Evolutionary conservation across 2,113 vertebrate genomes (phyloP), one percentile per base, ranked within the genome.

Genomic region (Oophaga pumilio): DNA sequence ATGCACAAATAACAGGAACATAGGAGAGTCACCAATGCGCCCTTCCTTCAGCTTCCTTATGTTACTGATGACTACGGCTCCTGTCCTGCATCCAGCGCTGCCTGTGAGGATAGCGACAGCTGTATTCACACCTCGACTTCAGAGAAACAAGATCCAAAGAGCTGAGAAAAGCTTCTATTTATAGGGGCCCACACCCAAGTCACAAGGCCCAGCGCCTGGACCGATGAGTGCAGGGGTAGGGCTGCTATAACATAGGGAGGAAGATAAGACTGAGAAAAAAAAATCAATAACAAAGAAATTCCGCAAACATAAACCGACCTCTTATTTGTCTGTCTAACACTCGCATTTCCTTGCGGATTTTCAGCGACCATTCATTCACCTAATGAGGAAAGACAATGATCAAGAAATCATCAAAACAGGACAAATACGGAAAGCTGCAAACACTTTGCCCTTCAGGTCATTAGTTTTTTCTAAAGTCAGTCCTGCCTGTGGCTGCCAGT

Each of bases 261-360:
- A 20, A 62, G 17, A 13, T 1, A 62, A 62, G 14, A 62, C 60
- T 18, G 14, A 17, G 14, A 22, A 7, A 15, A 15, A 17, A 20
- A 62, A 62, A 62, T 1, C 1, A 43, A 43, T 2, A 18, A 2
- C 13, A 73, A 17, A 53, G 6, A n/a, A 4, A 76, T 52, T 8
- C 0, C 20, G 28, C 14, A 20, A 33, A 43, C 11, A 74, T 26
- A 14, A 85, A 92, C 95, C 94, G 93, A 99, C 98, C 98, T 96
- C 97, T 93, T 90, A 99, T 98, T 92, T 99, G 98, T 93, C 97
- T 97, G 91, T 99, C 98, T 92, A 99, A 95, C 89, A 97, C 95
- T 91, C 98, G 95, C 95, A 97, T 97, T 93, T 99, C 98, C 91
- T 97, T 99, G 85, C 97, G 95, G 91, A 99, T 98, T 95, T 99